phyloP scores from a whole-genome alignment of 2,113 vertebrate species.

The Aviceda subcristata region DNA sequence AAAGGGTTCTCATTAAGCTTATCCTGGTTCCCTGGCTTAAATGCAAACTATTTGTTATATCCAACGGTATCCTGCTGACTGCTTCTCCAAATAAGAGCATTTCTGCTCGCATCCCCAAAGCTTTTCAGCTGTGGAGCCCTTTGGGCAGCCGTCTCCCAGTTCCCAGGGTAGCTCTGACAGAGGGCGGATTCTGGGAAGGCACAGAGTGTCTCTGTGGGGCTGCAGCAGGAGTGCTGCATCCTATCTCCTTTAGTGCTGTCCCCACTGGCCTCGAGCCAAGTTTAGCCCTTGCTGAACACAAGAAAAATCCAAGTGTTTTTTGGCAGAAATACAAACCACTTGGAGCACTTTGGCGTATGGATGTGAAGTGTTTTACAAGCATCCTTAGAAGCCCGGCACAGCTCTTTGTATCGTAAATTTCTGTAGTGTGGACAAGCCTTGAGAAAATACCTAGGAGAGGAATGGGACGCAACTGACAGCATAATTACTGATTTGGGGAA shows the following conservation, averaged over 20 bases:
- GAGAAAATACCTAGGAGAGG: slow-evolving; percentile 19
- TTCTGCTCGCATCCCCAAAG: not conserved
- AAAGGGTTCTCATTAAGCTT: not conserved
- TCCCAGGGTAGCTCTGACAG: not conserved
- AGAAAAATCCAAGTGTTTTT: slow-evolving; percentile 59
- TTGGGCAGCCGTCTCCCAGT: not conserved
- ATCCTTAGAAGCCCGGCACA: slow-evolving; percentile 19
- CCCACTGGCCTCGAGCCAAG: slow-evolving; percentile 28
- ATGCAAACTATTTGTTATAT: not conserved
- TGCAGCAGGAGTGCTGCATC: not conserved
- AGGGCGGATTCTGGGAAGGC: not conserved
- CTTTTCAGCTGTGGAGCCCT: not conserved
- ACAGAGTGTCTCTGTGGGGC: not conserved
- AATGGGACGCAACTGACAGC: not conserved
- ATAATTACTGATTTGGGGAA: not conserved
- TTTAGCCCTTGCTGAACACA: slow-evolving; percentile 39
- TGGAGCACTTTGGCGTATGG: slow-evolving; percentile 58
- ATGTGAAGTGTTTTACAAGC: slow-evolving; percentile 68
- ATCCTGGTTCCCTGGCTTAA: not conserved
- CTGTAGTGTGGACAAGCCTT: not conserved
- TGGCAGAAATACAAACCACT: slow-evolving; percentile 59
- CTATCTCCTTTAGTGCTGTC: slow-evolving; percentile 1
- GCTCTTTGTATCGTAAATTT: slow-evolving; percentile 51
- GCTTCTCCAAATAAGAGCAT: not conserved
- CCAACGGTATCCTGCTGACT: not conserved